Percentiles rank a stretch among this genome's conserved stretches.
phyloP scores from a whole-genome alignment of 2,888 invertebrate genomes.

The Coelinius sp. region DNA sequence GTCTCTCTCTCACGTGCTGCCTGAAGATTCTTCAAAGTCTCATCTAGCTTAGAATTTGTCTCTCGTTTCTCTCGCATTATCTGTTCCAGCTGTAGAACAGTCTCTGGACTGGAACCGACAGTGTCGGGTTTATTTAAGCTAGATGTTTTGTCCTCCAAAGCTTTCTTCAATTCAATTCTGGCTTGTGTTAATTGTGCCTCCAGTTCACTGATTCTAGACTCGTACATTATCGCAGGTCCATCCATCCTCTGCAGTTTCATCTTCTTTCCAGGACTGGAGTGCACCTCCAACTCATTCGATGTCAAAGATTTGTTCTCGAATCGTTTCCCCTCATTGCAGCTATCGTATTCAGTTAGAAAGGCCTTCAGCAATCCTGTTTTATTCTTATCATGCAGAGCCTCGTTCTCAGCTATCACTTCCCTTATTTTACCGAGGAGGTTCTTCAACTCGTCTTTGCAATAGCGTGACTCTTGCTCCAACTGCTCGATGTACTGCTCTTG shows the following conservation, averaged over 20 bases:
- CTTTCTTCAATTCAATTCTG: constrained; percentile 82
- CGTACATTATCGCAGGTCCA: constrained; percentile 86
- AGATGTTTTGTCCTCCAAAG: constrained; percentile 78
- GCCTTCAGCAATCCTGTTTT: constrained; percentile 79
- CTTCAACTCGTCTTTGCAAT: constrained; percentile 85
- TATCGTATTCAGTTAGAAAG: constrained; percentile 72
- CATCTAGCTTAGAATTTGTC: constrained; percentile 73
- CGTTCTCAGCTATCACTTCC: constrained; percentile 87
- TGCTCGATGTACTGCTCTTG: constrained; percentile 92
- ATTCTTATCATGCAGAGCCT: constrained; percentile 84
- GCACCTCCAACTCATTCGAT: constrained; percentile 26
- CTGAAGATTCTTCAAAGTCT: constrained; percentile 78
- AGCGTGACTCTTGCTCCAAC: constrained; percentile 86
- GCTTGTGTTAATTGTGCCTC: constrained; percentile 87
- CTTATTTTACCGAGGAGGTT: constrained; percentile 85
- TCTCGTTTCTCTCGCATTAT: constrained; percentile 61
- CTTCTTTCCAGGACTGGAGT: constrained; percentile 70
- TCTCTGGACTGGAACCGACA: constrained; percentile 45
- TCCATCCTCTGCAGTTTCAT: constrained; percentile 72
- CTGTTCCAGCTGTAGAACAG: constrained; percentile 56
- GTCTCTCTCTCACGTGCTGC: constrained; percentile 77
- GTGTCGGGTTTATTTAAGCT: constrained; percentile 65
- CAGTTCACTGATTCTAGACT: constrained; percentile 86
- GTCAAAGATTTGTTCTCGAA: neutral
- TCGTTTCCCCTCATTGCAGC: constrained; percentile 47